Conservation (phyloP, 2,797 vertebrate species). For the Danionella dracula region DNA sequence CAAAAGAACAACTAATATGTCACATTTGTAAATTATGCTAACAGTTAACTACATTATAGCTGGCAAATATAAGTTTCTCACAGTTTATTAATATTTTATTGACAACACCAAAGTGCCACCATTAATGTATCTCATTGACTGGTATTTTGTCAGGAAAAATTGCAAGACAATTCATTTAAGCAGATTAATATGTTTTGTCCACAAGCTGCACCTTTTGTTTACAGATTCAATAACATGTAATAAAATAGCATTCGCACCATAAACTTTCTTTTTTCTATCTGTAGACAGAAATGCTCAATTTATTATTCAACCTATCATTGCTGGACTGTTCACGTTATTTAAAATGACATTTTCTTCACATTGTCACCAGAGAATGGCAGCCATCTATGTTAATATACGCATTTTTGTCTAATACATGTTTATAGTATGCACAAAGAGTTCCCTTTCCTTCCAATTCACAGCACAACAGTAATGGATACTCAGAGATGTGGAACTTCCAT, state of each 20-base stretch:
- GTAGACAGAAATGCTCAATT: neutral
- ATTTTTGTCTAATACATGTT: conserved; percentile 53
- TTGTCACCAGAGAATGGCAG: conserved; percentile 11
- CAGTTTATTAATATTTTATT: too few relatives aligned
- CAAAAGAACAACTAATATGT: too few relatives aligned
- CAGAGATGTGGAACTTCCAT: conserved; percentile 49
- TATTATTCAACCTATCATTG: conserved; percentile 44
- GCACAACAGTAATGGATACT: conserved; percentile 53
- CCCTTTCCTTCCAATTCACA: conserved; percentile 60
- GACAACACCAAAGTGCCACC: too few relatives aligned
- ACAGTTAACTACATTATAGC: too few relatives aligned
- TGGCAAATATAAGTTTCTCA: too few relatives aligned
- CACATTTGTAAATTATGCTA: too few relatives aligned
- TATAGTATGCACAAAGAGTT: conserved; percentile 47
- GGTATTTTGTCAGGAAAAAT: too few relatives aligned
- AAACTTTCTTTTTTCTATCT: too few relatives aligned
- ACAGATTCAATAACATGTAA: conserved; percentile 12
- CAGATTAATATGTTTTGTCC: conserved; percentile 5
- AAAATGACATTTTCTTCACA: conserved; percentile 9
- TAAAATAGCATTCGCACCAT: neutral
- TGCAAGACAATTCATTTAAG: too few relatives aligned
- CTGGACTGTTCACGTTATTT: conserved; percentile 14
- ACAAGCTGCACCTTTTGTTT: conserved; percentile 14
- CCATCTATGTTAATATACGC: conserved; percentile 53
- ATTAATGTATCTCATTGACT: too few relatives aligned